Evolutionary conservation across 1,140 invertebrate species (phyloP).

Genomic region (Pinna nobilis): DNA sequence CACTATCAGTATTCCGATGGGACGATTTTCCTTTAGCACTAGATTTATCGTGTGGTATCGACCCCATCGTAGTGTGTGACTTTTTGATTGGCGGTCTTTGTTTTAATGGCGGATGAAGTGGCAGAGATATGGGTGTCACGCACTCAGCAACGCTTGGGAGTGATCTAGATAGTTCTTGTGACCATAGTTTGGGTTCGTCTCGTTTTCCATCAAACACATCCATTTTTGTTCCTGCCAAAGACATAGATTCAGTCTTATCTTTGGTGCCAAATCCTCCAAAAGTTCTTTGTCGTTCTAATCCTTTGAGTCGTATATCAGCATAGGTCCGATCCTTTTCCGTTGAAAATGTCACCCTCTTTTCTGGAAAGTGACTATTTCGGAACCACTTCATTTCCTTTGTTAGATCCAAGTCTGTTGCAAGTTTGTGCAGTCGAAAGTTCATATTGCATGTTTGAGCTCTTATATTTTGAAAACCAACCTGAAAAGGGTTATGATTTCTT

Average conservation of each 20-base stretch:
- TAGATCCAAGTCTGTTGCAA: constrained; percentile 25
- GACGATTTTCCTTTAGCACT: neutral
- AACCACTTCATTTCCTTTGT: constrained; percentile 26
- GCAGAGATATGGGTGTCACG: constrained; percentile 5
- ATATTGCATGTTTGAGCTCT: constrained; percentile 18
- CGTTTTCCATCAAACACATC: constrained; percentile 12
- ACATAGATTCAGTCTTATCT: neutral
- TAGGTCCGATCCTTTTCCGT: neutral
- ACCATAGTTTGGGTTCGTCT: constrained; percentile 19
- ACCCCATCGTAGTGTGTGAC: constrained; percentile 14
- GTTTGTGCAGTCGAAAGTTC: constrained; percentile 14
- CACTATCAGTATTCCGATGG: neutral
- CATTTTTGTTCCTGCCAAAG: constrained; percentile 17
- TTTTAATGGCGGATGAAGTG: neutral
- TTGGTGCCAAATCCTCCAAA: constrained; percentile 13
- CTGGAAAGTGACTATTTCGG: constrained; percentile 11
- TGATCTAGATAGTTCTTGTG: constrained; percentile 20
- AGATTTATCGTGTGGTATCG: too few relatives aligned
- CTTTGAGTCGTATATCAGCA: neutral
- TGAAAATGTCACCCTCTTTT: neutral
- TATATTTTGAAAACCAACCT: neutral
- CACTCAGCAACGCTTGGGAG: constrained; percentile 18
- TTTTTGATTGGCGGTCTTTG: neutral
- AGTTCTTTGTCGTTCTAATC: constrained; percentile 22
- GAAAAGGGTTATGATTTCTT: neutral